Percentiles rank a stretch among this genome's conserved stretches.
These are phyloP conservation scores for Poeciliopsis occidentalis DNA, from an alignment of 2,113 vertebrate species.

Conservation along the genomic window DNA sequence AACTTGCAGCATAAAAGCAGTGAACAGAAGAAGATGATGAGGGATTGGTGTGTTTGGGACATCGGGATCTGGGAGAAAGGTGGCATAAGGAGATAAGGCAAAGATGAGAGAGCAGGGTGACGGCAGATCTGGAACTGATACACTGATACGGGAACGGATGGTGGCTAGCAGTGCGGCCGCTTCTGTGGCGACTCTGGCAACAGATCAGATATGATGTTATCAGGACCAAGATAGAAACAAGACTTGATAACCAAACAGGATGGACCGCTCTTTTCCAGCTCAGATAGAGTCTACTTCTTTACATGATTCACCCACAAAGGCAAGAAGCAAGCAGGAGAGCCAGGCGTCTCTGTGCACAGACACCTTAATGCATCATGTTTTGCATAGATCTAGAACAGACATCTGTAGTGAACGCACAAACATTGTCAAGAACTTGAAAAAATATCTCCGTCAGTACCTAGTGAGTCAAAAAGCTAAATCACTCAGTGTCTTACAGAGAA, in stretches of 20 bases:
- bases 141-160: slow-evolving; percentile 38
- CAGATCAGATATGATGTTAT: slow-evolving; percentile 80
- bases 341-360: slow-evolving; percentile 47
- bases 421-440: slow-evolving; percentile 50
- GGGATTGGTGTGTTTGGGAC: slow-evolving; percentile 61
- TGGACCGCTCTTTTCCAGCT: slow-evolving; percentile 55
- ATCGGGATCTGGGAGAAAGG: slow-evolving; percentile 65
- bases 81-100: slow-evolving; percentile 73
- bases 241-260: slow-evolving; percentile 72
- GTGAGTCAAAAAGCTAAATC: slow-evolving; percentile 85
- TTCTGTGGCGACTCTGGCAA: slow-evolving; percentile 60
- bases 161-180: slow-evolving; percentile 45
- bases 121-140: slow-evolving; percentile 72
- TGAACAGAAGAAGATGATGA: slow-evolving; percentile 49
- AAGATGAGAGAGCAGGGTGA: slow-evolving; percentile 68
- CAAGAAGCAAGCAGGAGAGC: slow-evolving; percentile 44
- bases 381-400: slow-evolving; percentile 27
- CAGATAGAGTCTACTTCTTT: slow-evolving; percentile 62
- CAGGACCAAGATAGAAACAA: slow-evolving; percentile 64
- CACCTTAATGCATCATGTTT: slow-evolving; percentile 21
- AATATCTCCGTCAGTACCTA: slow-evolving; percentile 55
- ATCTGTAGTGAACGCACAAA: slow-evolving; percentile 30
- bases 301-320: slow-evolving; percentile 54
- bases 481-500: slow-evolving; percentile 88
- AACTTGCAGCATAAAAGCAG: slow-evolving; percentile 51